These are phyloP conservation scores for Diaphora mendica DNA, from an alignment of 2,888 invertebrate genomes.

Conservation along the genomic window DNA sequence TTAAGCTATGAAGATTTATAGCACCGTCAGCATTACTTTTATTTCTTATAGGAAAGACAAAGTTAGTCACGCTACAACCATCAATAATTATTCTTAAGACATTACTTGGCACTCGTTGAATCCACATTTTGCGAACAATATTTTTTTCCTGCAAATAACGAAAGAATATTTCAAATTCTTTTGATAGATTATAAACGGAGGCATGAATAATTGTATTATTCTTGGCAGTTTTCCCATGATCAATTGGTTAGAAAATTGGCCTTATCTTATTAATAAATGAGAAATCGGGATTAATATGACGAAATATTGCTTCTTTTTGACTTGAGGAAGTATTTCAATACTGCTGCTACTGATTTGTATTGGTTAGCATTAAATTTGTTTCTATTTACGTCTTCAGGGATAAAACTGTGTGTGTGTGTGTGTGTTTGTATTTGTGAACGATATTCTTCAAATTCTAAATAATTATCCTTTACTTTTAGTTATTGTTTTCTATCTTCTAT, in stretches of 20 bases:
- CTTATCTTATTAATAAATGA: conserved; percentile 28
- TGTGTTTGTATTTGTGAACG: background rate
- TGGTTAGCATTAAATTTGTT: background rate
- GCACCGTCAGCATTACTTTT: background rate
- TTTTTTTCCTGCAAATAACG: conserved; percentile 46
- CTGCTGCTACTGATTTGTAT: background rate
- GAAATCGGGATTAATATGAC: background rate
- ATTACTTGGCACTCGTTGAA: conserved; percentile 46
- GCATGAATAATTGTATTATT: conserved; percentile 33
- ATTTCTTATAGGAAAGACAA: background rate
- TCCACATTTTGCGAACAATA: conserved; percentile 45
- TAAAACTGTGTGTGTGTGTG: background rate
- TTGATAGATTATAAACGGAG: conserved; percentile 34
- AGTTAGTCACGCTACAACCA: conserved; percentile 29
- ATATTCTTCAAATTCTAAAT: background rate
- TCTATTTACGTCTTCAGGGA: background rate
- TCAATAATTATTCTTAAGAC: conserved; percentile 14
- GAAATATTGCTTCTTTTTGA: background rate
- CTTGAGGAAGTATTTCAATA: background rate
- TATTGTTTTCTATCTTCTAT: background rate
- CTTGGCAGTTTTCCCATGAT: conserved; percentile 39
- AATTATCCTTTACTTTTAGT: background rate
- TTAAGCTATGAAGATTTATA: background rate
- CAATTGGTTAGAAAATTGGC: conserved; percentile 40
- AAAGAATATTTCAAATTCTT: conserved; percentile 40